These are phyloP conservation scores for Phyllotis vaccarum DNA, from an alignment of 2,797 vertebrate species.

Conservation along the genomic window DNA sequence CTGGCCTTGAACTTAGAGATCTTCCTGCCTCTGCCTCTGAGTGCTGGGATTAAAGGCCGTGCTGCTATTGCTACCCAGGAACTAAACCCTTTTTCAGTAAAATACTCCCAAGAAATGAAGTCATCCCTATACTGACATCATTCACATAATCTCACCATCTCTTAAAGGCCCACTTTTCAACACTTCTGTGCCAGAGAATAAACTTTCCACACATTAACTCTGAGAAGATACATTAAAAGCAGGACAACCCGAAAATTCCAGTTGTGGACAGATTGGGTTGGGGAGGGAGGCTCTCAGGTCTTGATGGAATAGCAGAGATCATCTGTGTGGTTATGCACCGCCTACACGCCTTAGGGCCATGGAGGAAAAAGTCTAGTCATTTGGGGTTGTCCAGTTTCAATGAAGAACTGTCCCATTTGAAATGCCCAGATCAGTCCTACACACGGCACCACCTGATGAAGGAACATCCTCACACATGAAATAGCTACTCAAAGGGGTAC, in stretches of 20 bases:
- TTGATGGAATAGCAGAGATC: neutral
- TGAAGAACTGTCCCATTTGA: neutral
- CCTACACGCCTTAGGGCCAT: neutral
- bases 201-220: neutral
- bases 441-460: neutral
- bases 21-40: neutral
- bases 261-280: neutral
- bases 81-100: neutral
- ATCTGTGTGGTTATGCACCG: neutral
- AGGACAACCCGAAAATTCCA: neutral
- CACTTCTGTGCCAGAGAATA: neutral
- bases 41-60: neutral
- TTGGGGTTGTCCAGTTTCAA: neutral
- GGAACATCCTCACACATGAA: neutral
- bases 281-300: neutral
- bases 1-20: neutral
- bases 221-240: neutral
- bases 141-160: neutral
- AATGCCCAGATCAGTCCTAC: neutral
- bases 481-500: conserved; percentile 6
- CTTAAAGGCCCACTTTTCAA: neutral
- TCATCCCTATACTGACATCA: neutral
- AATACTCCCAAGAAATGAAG: neutral
- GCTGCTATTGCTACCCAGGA: neutral
- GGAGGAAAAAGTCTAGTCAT: neutral